These are phyloP conservation scores for Malacosoma neustria DNA, from an alignment of 2,888 invertebrate genomes.

Conservation along the genomic window DNA sequence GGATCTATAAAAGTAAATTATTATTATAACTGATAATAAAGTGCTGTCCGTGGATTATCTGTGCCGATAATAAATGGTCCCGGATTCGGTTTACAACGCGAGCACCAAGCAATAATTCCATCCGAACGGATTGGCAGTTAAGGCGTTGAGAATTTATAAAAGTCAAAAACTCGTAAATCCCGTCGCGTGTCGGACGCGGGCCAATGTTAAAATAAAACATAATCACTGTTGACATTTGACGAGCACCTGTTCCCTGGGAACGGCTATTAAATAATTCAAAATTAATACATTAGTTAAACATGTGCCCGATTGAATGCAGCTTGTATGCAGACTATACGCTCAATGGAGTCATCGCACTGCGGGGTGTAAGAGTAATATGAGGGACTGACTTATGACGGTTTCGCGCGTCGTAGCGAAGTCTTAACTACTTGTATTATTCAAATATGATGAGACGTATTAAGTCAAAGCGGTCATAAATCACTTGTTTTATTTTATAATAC, in stretches of 20 bases:
- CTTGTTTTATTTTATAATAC: constrained; percentile 53
- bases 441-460: constrained; percentile 73
- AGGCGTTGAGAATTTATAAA: constrained; percentile 64
- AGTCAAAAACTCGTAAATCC: constrained; percentile 66
- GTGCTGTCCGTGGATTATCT: constrained; percentile 68
- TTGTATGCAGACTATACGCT: too few relatives aligned
- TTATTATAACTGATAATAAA: constrained; percentile 73
- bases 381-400: constrained; percentile 60
- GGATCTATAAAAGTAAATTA: constrained; percentile 72
- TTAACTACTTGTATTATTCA: constrained; percentile 61
- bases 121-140: constrained; percentile 54
- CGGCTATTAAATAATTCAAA: constrained; percentile 61
- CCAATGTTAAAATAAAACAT: constrained; percentile 57
- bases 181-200: constrained; percentile 24
- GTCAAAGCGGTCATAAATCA: constrained; percentile 71
- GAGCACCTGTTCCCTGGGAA: constrained; percentile 56
- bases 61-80: constrained; percentile 62
- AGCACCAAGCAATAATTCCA: constrained; percentile 56
- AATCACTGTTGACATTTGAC: constrained; percentile 69
- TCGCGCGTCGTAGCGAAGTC: constrained; percentile 18
- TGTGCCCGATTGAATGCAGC: constrained; percentile 55
- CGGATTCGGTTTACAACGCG: constrained; percentile 51
- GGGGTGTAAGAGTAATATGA: constrained; percentile 60
- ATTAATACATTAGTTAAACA: constrained; percentile 71
- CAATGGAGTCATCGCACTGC: constrained; percentile 60